Base-by-base conservation (phyloP, 2,888 invertebrate genomes). In the Orthosia gothica region DNA sequence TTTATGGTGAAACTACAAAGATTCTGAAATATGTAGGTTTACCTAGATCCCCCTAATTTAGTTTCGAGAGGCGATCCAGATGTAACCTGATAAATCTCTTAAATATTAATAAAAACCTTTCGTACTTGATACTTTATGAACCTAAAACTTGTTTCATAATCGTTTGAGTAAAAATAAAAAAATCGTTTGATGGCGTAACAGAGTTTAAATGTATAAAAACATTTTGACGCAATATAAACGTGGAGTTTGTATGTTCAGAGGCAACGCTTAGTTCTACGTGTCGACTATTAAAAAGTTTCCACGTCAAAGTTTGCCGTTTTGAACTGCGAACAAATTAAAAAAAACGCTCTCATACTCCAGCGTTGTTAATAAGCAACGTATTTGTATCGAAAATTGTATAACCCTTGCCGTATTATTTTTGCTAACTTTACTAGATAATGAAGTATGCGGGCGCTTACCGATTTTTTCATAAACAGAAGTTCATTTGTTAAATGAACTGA, bases 291-390 rank as follows among this genome's bases (percentile, higher is more conserved):
- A 90, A 86, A 90, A 90, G 89, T 92, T 91, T 88, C 84, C 72
- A 89, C 92, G 90, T 88, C 88, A 89, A 91, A 93, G 89, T 93
- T 92, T 84, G 87, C 87, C 89, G 88, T 89, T 91, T 85, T 87
- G 75, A 90, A 91, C 89, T 86, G 86, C 82, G 82, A 90, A 90
- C 89, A 90, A 91, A 90, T 89, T 89, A 86, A 91, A 91, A 91
- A 87, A 76, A 87, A 70, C 40, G 59, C 79, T 62, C 62, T 77
- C 84, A 83, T 83, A 71, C 54, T 76, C 83, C 71, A 84, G 84
- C 86, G 83, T 88, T 89, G 83, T 88, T 89, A 88, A 87, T 88
- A 87, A 88, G 86, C 86, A 85, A 83, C 73, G 82, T 85, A 83
- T 85, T 88, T 88, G 85, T 88, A 87, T 88, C 79, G 84, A 87